Evolutionary conservation across 2,113 vertebrate species (phyloP).

Genomic region (Mustela nigripes): DNA sequence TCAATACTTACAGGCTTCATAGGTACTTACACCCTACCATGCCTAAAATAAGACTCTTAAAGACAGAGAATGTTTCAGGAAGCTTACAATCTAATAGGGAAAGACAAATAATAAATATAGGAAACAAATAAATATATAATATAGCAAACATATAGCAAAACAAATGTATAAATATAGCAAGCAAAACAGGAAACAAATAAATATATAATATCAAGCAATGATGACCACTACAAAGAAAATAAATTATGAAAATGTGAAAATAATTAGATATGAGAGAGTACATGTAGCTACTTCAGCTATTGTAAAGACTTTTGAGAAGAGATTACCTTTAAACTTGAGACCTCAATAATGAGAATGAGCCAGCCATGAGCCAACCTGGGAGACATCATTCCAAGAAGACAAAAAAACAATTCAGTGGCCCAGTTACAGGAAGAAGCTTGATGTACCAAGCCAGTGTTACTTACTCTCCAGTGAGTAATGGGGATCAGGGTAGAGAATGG

Average conservation of each 20-base stretch:
- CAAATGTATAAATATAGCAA: background rate
- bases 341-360: background rate
- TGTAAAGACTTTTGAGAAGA: background rate
- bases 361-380: background rate
- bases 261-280: background rate
- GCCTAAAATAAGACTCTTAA: conserved; percentile 42
- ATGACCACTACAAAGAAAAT: conserved; percentile 38
- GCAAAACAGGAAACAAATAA: background rate
- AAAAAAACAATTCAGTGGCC: background rate
- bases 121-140: conserved; percentile 19
- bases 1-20: background rate
- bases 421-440: background rate
- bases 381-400: background rate
- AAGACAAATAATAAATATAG: conserved; percentile 7
- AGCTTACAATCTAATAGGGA: background rate
- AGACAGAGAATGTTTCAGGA: background rate
- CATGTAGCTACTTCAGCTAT: background rate
- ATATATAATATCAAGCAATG: background rate
- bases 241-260: background rate
- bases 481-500: background rate
- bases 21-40: background rate
- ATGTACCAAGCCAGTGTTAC: background rate
- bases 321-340: background rate
- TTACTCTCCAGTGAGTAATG: background rate
- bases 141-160: background rate